Conservation (phyloP, 2,888 invertebrate species). For the Luperina nickerlii region DNA sequence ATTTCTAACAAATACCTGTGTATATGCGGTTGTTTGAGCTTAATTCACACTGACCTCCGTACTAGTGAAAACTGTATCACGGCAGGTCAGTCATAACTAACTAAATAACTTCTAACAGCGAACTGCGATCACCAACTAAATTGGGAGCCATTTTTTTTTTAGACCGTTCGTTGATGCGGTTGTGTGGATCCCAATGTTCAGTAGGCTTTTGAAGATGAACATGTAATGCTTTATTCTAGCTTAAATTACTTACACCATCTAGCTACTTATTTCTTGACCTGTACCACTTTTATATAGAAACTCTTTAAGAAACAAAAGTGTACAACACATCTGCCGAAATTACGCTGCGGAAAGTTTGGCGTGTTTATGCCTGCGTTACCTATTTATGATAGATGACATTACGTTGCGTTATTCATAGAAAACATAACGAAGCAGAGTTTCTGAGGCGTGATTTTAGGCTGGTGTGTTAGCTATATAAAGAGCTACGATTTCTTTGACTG, state of each 20-base stretch:
- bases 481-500: background rate
- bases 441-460: background rate
- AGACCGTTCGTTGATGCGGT: background rate
- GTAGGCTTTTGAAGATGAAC: background rate
- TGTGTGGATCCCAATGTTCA: background rate
- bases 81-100: too few relatives aligned
- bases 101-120: too few relatives aligned
- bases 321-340: too few relatives aligned
- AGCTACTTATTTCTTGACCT: background rate
- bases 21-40: too few relatives aligned
- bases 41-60: too few relatives aligned
- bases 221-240: too few relatives aligned
- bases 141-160: background rate
- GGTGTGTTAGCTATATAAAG: too few relatives aligned
- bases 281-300: background rate
- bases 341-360: background rate
- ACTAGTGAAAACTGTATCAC: too few relatives aligned
- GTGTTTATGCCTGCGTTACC: background rate
- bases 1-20: too few relatives aligned
- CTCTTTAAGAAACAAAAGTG: background rate
- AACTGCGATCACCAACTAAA: background rate
- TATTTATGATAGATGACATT: background rate
- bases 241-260: background rate
- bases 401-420: background rate
- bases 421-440: background rate